A percentile compares a stretch with the other conserved stretches of the same genome.
Evolutionary conservation across 2,113 vertebrate genomes (phyloP).

Genomic region (Mustelus asterias): DNA sequence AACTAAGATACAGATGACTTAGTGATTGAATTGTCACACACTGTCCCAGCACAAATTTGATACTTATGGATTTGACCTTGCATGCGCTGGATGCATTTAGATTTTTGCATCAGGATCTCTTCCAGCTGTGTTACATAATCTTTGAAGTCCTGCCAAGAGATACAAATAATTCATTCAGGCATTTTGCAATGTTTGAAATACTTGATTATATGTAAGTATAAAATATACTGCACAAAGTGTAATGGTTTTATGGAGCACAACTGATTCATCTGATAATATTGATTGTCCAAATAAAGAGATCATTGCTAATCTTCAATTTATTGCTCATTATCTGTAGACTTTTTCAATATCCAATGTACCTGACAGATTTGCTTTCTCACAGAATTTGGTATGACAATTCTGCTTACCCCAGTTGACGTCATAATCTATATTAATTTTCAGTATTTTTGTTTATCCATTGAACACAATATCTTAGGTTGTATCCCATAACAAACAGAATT

Average conservation of each 20-base stretch:
- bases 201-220: too few species aligned
- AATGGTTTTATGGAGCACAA: not conserved
- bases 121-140: slow-evolving; percentile 66
- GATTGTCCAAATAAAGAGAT: not conserved
- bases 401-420: not conserved
- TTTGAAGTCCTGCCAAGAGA: slow-evolving; percentile 62
- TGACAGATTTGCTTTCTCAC: not conserved
- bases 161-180: not conserved
- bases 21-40: not conserved
- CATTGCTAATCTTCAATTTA: not conserved
- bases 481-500: not conserved
- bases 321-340: too few species aligned
- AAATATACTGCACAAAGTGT: too few species aligned
- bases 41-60: slow-evolving; percentile 43
- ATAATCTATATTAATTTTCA: not conserved
- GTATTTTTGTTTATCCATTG: not conserved
- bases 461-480: not conserved
- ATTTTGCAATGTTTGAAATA: not conserved
- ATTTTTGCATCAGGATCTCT: slow-evolving; percentile 69
- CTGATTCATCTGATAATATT: not conserved
- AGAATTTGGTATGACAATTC: not conserved
- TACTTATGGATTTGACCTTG: slow-evolving; percentile 62
- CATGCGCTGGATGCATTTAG: slow-evolving; percentile 61
- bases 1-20: slow-evolving; percentile 1
- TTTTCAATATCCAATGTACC: not conserved